A percentile compares a stretch with the other conserved stretches of the same genome.
Conservation (phyloP, 2,113 vertebrate species). For the Cromileptes altivelis region DNA sequence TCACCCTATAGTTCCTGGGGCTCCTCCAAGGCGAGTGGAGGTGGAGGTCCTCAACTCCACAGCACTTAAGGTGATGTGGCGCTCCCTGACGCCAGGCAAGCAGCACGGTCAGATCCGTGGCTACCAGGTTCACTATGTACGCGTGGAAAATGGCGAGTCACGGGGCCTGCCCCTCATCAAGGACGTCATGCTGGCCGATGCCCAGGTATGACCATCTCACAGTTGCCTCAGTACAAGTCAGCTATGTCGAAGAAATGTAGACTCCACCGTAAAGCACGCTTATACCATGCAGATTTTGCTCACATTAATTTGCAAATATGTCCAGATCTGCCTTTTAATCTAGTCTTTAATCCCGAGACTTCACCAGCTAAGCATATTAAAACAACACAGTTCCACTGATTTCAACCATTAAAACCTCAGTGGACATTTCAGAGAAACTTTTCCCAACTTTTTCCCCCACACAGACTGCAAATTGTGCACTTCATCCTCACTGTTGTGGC, state of each 20-base stretch:
- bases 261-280: background rate
- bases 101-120: slow-evolving; percentile 98
- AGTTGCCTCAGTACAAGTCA: background rate
- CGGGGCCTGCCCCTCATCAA: slow-evolving; percentile 94
- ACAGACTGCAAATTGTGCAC: slow-evolving; percentile 24
- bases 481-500: slow-evolving; percentile 25
- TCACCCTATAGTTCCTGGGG: slow-evolving; percentile 90
- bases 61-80: slow-evolving; percentile 96
- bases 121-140: slow-evolving; percentile 98
- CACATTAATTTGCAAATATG: background rate
- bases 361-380: background rate
- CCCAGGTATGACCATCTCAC: slow-evolving; percentile 88
- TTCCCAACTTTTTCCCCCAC: background rate
- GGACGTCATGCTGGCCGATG: slow-evolving; percentile 97
- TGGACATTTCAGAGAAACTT: slow-evolving; percentile 19
- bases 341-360: background rate
- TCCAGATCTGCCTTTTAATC: background rate
- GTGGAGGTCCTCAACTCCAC: slow-evolving; percentile 97
- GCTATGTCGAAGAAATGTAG: background rate
- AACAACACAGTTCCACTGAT: background rate
- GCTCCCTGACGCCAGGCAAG: slow-evolving; percentile 91
- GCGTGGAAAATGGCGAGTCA: slow-evolving; percentile 96
- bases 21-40: slow-evolving; percentile 95
- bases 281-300: background rate
- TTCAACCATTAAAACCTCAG: background rate